These are phyloP conservation scores for Sitodiplosis mosellana DNA, from an alignment of 1,140 invertebrate genomes.

Conservation along the genomic window DNA sequence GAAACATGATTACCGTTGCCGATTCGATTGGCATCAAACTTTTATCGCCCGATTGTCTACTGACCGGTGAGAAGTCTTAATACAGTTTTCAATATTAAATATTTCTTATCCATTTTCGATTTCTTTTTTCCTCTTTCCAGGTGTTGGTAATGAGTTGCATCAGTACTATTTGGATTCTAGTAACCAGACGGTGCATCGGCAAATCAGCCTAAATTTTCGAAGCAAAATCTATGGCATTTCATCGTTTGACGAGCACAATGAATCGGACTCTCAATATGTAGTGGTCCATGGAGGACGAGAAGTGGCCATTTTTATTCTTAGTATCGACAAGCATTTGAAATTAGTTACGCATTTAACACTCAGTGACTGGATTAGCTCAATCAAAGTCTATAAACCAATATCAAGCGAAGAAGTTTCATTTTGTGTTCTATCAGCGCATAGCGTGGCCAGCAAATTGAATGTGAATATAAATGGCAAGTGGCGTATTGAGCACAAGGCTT, in stretches of 20 bases:
- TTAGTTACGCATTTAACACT: neutral
- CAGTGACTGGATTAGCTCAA: neutral
- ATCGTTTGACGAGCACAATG: neutral
- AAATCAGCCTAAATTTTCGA: neutral
- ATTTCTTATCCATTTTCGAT: neutral
- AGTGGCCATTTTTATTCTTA: neutral
- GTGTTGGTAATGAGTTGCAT: neutral
- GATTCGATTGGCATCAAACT: neutral
- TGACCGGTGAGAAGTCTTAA: neutral
- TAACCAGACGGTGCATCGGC: neutral
- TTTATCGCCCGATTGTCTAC: neutral
- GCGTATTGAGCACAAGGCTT: neutral
- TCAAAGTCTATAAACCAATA: neutral
- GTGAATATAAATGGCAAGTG: neutral
- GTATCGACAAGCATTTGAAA: neutral
- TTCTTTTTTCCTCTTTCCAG: too few relatives aligned
- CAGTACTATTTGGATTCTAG: neutral
- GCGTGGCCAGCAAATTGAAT: neutral
- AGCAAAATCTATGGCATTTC: neutral
- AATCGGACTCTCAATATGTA: neutral
- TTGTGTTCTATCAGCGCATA: neutral
- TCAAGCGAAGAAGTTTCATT: neutral
- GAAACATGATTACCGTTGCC: neutral
- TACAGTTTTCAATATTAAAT: too few relatives aligned
- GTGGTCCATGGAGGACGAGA: neutral